Base-by-base conservation (phyloP, 2,888 invertebrate genomes). In the Nasonia oneida region DNA sequence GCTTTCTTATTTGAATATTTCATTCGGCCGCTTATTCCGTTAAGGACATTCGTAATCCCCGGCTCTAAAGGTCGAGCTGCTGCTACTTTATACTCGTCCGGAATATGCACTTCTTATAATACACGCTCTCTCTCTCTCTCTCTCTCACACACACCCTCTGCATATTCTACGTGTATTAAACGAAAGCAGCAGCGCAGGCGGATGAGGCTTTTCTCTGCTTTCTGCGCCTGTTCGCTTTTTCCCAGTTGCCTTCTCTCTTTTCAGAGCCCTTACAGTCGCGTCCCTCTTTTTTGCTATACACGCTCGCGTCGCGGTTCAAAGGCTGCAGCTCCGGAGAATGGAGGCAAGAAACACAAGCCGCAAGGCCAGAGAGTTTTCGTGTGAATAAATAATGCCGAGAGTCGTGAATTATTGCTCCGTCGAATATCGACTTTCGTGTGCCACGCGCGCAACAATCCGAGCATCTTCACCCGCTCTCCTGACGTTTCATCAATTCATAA, bases 1-100 rank as follows among this genome's bases (percentile, higher is more conserved):
- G 73, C 61, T 71, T 67, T 81, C 83, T 83, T 83, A 89, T 90
- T 90, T 90, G 89, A 90, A 90, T 91, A 90, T 90, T 90, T 90
- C 88, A 90, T 90, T 90, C 88, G 86, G 64, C 82, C 88, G 87
- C 88, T 88, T 90, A 88, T 88, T 89, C 88, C 81, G 74, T 86
- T 88, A 87, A 88, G 88, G 87, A 89, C 89, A 89, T 89, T 90
- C 89, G 88, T 89, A 88, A 90, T 89, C 89, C 88, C 87, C 86
- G 86, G 84, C 86, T 89, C 88, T 88, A 88, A 88, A 88, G 88
- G 86, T 78, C 70, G 81, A 81, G 57, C 79, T 29, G n/a, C 47
- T 37, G 37, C 37, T 37, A 37, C 37, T 37, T 29, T 42, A 18
- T n/a, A 50, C 47, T 57, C 42, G 67, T 33, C 29, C 23, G 23